Conservation (phyloP, 2,113 vertebrate genomes). For the Beaufortia kweichowensis region DNA sequence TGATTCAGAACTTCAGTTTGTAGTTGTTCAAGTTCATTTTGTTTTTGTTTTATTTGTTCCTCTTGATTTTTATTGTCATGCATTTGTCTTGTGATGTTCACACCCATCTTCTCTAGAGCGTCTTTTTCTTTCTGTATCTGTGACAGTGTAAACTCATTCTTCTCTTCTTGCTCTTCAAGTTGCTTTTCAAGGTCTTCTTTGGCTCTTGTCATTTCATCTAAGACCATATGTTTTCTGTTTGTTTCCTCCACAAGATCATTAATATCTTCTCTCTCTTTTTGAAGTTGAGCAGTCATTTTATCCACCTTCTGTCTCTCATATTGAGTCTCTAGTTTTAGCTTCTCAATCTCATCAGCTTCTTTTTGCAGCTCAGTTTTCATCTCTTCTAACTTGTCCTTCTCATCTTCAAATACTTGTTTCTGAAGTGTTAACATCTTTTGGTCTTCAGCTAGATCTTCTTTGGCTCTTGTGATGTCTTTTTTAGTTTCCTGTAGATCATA, state of each 20-base stretch:
- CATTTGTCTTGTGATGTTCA: constrained; percentile 41
- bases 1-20: constrained; percentile 34
- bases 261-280: constrained; percentile 14
- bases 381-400: constrained; percentile 6
- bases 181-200: not conserved
- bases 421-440: too few species aligned
- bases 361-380: constrained; percentile 20
- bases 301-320: not conserved
- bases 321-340: not conserved
- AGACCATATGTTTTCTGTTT: too few species aligned
- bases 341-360: not conserved
- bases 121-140: constrained; percentile 51
- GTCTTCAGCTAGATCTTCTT: not conserved
- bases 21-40: constrained; percentile 42
- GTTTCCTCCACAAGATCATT: constrained; percentile 38
- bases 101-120: constrained; percentile 18
- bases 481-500: constrained; percentile 37
- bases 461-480: not conserved
- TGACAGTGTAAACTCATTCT: constrained; percentile 1
- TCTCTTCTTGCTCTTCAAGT: constrained; percentile 22
- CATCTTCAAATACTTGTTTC: not conserved
- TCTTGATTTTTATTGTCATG: constrained; percentile 48
- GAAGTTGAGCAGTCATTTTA: not conserved
- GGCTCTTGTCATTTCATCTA: not conserved
- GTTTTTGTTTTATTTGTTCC: constrained; percentile 47